A percentile compares a stretch with the other conserved stretches of the same genome.
These are phyloP conservation scores for Labeo calbasu DNA, from an alignment of 2,797 vertebrate species.

Conservation along the genomic window DNA sequence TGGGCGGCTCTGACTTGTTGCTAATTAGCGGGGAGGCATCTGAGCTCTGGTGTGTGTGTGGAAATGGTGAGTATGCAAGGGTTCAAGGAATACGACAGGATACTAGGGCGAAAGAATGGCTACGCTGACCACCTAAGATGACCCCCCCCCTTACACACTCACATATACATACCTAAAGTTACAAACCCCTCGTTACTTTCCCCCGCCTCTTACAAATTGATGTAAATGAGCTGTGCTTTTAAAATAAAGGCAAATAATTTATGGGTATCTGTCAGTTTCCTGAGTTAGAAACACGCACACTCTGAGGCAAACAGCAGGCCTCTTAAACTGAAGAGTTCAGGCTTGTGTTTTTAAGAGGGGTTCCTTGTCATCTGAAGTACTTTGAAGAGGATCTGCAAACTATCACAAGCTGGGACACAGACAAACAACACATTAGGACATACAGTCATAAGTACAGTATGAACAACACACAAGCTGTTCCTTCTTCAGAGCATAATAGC, in stretches of 20 bases:
- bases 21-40: conserved; percentile 96
- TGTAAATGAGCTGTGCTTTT: conserved; percentile 78
- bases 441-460: conserved; percentile 42
- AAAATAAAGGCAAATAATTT: conserved; percentile 76
- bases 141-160: conserved; percentile 66
- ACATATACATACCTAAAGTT: conserved; percentile 61
- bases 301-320: conserved; percentile 54
- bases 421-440: conserved; percentile 21
- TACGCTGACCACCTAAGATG: conserved; percentile 93
- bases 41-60: conserved; percentile 64
- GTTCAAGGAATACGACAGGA: conserved; percentile 89
- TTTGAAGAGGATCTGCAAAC: conserved; percentile 74
- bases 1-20: conserved; percentile 82
- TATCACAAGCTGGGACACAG: conserved; percentile 16
- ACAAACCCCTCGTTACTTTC: conserved; percentile 40
- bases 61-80: conserved; percentile 77
- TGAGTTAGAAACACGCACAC: conserved; percentile 46
- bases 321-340: conserved; percentile 76
- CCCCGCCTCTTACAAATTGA: conserved; percentile 69
- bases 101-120: conserved; percentile 91
- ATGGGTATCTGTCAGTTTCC: conserved; percentile 69
- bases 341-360: conserved; percentile 77
- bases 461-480: not conserved
- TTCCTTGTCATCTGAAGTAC: conserved; percentile 78
- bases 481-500: not conserved